Evolutionary conservation across 2,113 vertebrate species (phyloP).

Genomic region (Odontophorus gujanensis): DNA sequence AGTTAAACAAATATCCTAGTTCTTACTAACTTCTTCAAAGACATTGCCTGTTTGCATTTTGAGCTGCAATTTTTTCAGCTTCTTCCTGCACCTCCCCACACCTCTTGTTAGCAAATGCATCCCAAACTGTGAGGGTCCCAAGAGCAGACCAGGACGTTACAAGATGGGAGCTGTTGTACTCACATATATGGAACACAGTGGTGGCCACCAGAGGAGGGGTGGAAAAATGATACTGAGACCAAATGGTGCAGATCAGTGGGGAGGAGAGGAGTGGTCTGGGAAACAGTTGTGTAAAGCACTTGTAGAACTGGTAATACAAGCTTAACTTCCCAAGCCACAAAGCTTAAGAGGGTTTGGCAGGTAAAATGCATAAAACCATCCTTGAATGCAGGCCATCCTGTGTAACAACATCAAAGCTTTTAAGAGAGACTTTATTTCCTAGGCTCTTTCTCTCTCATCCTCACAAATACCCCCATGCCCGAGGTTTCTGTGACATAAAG

Average conservation of each 20-base stretch:
- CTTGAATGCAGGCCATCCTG: neutral
- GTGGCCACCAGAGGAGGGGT: neutral
- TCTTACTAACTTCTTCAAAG: neutral
- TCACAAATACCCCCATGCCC: neutral
- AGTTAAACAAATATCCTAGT: neutral
- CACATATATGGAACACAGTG: fast-evolving
- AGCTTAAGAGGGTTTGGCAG: neutral
- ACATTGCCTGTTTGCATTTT: neutral
- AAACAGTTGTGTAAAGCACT: neutral
- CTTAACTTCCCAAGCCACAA: neutral
- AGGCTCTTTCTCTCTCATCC: neutral
- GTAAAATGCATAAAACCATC: neutral
- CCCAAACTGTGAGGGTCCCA: neutral
- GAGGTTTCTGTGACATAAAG: neutral
- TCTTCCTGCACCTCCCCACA: neutral
- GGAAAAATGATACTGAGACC: fast-evolving
- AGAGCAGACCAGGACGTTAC: neutral
- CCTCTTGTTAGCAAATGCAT: neutral
- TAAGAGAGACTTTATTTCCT: neutral
- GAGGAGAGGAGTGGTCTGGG: neutral
- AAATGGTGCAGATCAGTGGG: neutral
- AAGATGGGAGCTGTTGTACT: neutral
- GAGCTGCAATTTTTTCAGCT: neutral
- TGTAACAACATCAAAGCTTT: neutral
- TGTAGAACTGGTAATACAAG: neutral